These are phyloP conservation scores for Lepus europaeus DNA, from an alignment of 2,113 vertebrate species.

Conservation along the genomic window DNA sequence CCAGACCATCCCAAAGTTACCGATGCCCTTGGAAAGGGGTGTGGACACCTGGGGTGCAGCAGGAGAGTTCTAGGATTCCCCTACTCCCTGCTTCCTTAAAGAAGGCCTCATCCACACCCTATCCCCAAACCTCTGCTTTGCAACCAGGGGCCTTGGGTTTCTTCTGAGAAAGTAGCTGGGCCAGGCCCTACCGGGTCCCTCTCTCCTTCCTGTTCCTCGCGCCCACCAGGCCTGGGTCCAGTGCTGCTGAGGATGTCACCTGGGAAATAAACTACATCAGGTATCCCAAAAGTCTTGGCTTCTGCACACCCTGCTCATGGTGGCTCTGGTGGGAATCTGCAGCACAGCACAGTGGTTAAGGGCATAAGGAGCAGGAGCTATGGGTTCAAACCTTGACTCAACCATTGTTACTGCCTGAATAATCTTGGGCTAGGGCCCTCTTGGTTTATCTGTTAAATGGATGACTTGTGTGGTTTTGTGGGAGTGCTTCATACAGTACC, in stretches of 20 bases:
- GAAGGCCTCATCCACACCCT: neutral
- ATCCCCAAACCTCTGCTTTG: neutral
- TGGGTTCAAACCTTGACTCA: neutral
- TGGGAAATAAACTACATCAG: neutral
- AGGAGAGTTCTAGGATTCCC: neutral
- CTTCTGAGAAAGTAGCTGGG: neutral
- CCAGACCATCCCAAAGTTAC: neutral
- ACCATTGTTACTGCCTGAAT: neutral
- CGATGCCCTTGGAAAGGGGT: neutral
- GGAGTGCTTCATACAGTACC: neutral
- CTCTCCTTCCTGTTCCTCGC: neutral
- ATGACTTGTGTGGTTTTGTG: conserved; percentile 10
- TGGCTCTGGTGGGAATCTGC: neutral
- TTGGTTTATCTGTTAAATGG: neutral
- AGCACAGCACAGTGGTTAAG: neutral
- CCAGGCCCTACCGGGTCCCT: neutral
- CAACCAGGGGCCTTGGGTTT: neutral
- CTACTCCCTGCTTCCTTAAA: neutral
- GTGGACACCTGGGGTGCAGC: neutral
- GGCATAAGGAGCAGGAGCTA: neutral
- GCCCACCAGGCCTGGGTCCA: neutral
- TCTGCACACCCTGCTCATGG: neutral
- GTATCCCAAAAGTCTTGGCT: neutral
- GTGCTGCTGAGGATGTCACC: neutral
- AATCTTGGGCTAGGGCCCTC: neutral